Evolutionary conservation across 2,888 invertebrate genomes (phyloP), one percentile per base, ranked within the genome.

Genomic region (Neocrepidodera transversa): DNA sequence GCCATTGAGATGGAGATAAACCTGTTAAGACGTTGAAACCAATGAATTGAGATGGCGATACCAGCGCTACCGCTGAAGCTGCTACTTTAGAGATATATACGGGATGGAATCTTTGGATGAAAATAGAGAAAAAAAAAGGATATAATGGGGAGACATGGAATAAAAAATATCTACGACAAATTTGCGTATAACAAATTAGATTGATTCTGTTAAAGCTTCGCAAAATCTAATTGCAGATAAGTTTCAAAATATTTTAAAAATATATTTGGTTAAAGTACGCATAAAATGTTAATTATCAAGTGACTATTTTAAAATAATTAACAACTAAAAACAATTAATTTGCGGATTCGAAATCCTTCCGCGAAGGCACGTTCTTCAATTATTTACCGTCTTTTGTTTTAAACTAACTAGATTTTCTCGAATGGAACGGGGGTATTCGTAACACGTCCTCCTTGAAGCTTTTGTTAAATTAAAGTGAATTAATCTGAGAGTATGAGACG

Each of bases 381-480:
- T 75, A 76, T 75, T 75, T 74, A 74, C 73, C 70, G 67, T 67
- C 75, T 74, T 74, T 76, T 76, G 74, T 74, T 72, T 73, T 68
- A 69, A 71, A 70, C 72, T 75, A 74, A 75, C 74, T 72, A 69
- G 71, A 71, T 72, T 74, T 72, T 67, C 68, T 65, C 62, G 43
- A 35, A 48, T 62, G 62, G 68, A 67, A 65, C n/a, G n/a, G n/a
- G 54, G 68, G 72, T 71, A 74, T 74, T 73, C 72, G 68, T 68
- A 68, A 71, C 74, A 75, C 73, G 73, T 73, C 65, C 69, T 62
- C 64, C 68, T 73, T 67, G 71, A 68, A 72, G 72, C 71, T 73
- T 72, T 73, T 71, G 72, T 69, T 71, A 71, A 74, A 73, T 74
- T 74, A 74, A 72, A 71, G 67, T 70, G 70, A 74, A 74, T 74